These are phyloP conservation scores for Grallaria varia DNA, from an alignment of 2,113 vertebrate genomes.

Conservation along the genomic window DNA sequence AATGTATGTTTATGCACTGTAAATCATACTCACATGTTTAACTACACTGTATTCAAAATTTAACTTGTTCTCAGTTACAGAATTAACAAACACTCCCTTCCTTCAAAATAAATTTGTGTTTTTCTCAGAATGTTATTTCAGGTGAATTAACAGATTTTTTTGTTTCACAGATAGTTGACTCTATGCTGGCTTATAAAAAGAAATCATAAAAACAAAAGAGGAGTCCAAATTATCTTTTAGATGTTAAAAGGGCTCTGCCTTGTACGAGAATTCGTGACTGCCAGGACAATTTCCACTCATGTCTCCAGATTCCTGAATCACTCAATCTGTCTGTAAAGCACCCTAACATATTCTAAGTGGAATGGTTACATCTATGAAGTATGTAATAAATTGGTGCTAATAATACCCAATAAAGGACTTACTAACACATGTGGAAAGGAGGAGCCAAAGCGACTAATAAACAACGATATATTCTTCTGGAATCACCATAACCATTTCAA, in stretches of 20 bases:
- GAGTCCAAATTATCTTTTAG: neutral
- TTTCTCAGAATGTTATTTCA: neutral
- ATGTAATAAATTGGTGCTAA: neutral
- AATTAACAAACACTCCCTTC: neutral
- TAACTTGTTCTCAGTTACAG: neutral
- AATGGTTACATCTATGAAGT: neutral
- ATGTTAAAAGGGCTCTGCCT: neutral
- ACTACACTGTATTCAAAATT: neutral
- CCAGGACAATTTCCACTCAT: neutral
- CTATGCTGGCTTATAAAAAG: neutral
- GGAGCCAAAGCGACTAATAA: neutral
- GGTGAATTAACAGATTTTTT: neutral
- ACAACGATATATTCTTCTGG: neutral
- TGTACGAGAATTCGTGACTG: neutral
- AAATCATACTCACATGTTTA: neutral
- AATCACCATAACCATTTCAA: neutral
- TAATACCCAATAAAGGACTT: neutral
- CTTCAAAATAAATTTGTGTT: neutral
- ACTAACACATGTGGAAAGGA: neutral
- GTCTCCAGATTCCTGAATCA: neutral
- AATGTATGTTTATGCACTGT: neutral
- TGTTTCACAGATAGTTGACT: neutral
- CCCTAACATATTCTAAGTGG: neutral
- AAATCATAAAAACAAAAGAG: neutral
- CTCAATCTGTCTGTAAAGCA: neutral